Evolutionary conservation across 2,888 invertebrate genomes (phyloP), one percentile per base, ranked within the genome.

Genomic region (Harpalus rubripes): DNA sequence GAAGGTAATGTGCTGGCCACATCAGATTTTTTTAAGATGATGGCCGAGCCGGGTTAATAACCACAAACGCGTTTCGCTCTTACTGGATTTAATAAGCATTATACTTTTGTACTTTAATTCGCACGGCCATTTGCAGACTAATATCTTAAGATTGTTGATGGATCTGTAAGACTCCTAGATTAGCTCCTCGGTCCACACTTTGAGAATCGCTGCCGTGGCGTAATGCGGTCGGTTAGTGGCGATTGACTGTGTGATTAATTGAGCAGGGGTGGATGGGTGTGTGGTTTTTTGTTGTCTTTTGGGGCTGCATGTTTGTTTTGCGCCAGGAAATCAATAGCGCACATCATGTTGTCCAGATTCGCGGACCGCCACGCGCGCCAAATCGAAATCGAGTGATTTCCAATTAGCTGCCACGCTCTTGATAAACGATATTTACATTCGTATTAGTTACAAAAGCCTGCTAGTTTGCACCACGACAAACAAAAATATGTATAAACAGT

Each of bases 341-440:
- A 74, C 72, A 74, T 74, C 72, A 74, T 74, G 72, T 74, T 41
- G 68, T 44, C 72, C 72, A 74, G 68, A 68, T 68, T 68, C 68
- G 39, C 68, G 15, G n/a, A 68, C 32, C 15, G 32, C 68, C n/a
- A 32, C 68, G 68, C 63, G 63, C 39, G 32, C 39, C 68, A 68
- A 68, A 68, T 68, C 68, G 68, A 68, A 68, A 68, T 68, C 68
- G 68, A 68, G 68, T 68, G 68, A 68, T 68, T 68, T 68, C 68
- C 68, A 68, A 68, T 68, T 68, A 68, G 39, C 68, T 68, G 68
- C 68, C 68, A n/a, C 41, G 68, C 39, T 68, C 39, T 68, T 39
- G 68, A 68, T 68, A 68, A 68, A 39, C 68, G 68, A 68, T 68
- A 68, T 68, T 63, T 68, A 68, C 68, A 26, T 68, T 26, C 68